A percentile compares a stretch with the other conserved stretches of the same genome.
Conservation (phyloP, 1,140 invertebrate genomes). For the Drosophila grimshawi region DNA sequence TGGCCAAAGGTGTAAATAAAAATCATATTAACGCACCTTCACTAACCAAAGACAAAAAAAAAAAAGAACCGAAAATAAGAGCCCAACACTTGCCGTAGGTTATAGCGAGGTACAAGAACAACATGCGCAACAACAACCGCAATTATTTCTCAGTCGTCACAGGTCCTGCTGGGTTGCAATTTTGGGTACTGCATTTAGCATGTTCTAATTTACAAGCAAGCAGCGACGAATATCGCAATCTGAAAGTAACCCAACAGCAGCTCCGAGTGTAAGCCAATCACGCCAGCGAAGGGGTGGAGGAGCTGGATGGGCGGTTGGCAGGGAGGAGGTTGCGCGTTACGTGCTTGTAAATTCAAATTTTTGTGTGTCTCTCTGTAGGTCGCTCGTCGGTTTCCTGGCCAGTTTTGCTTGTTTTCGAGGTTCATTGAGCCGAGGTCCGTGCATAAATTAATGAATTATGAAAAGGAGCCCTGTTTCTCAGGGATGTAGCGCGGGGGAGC, state of each 20-base stretch:
- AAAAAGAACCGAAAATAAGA: background rate
- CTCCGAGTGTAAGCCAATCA: slow-evolving; percentile 66
- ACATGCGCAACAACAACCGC: slow-evolving; percentile 33
- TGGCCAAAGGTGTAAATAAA: slow-evolving; percentile 70
- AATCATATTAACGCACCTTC: slow-evolving; percentile 71
- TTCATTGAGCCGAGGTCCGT: slow-evolving; percentile 74
- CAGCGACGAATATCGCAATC: slow-evolving; percentile 35
- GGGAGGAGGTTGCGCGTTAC: slow-evolving; percentile 52
- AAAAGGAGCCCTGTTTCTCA: slow-evolving; percentile 63
- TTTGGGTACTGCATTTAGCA: slow-evolving; percentile 45
- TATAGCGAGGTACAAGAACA: slow-evolving; percentile 30
- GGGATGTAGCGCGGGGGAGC: background rate
- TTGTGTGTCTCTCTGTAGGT: slow-evolving; percentile 19
- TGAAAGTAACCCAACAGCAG: slow-evolving; percentile 61
- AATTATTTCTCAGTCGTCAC: slow-evolving; percentile 45
- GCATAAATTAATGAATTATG: slow-evolving; percentile 84
- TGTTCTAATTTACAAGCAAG: slow-evolving; percentile 80
- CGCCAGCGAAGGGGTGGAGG: slow-evolving; percentile 30
- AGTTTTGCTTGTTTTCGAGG: slow-evolving; percentile 64
- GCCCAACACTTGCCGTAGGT: slow-evolving; percentile 47
- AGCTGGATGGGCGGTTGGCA: background rate
- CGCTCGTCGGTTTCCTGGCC: slow-evolving; percentile 6
- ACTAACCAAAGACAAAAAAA: background rate
- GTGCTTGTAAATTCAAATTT: slow-evolving; percentile 84
- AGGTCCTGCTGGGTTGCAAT: slow-evolving; percentile 24